Conservation (phyloP, 1,140 invertebrate genomes). For the Hylyphantes graminicola region DNA sequence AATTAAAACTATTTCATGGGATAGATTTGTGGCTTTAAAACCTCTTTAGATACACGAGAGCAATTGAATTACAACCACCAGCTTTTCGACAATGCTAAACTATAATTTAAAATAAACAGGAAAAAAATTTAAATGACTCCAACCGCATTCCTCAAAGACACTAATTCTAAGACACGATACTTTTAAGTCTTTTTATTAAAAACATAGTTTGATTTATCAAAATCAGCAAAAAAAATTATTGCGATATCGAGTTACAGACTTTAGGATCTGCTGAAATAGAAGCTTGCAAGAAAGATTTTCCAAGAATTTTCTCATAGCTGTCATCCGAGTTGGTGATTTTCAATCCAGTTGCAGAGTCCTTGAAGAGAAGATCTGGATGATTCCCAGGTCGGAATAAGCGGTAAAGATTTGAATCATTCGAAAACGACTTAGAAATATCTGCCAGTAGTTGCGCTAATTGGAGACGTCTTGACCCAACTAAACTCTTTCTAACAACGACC, state of each 20-base stretch:
- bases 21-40: too few species aligned
- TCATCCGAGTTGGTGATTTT: neutral
- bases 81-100: too few species aligned
- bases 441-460: slow-evolving; percentile 14
- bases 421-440: slow-evolving; percentile 9
- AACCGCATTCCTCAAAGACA: too few species aligned
- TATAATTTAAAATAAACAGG: too few species aligned
- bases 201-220: too few species aligned
- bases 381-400: slow-evolving; percentile 69
- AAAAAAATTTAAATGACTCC: too few species aligned
- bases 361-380: slow-evolving; percentile 71
- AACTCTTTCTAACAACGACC: slow-evolving; percentile 1
- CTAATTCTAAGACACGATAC: too few species aligned
- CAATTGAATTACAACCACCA: too few species aligned
- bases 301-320: slow-evolving; percentile 34
- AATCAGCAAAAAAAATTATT: too few species aligned
- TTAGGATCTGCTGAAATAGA: slow-evolving; percentile 21
- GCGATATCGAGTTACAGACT: neutral
- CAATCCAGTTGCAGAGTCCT: slow-evolving; percentile 64
- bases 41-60: too few species aligned
- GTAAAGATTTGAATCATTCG: slow-evolving; percentile 7
- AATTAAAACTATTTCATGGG: too few species aligned
- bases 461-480: neutral
- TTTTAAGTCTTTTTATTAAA: too few species aligned
- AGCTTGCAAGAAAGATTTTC: slow-evolving; percentile 29